Conservation (phyloP, 2,888 invertebrate genomes). For the Leptodirus hochenwartii region DNA sequence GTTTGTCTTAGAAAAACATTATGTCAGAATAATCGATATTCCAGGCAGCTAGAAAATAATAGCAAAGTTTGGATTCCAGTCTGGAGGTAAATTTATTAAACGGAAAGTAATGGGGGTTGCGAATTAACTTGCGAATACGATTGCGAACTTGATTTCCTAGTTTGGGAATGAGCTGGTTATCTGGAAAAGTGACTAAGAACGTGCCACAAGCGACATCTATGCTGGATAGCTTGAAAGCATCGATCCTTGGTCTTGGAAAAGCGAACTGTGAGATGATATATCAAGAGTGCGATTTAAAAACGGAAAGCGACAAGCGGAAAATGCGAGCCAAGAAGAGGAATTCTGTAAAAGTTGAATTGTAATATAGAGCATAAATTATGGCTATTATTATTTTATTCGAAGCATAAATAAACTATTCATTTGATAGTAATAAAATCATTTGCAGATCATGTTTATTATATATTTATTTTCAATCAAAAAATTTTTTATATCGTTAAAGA, state of each 20-base stretch:
- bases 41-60: constrained; percentile 32
- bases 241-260: constrained; percentile 46
- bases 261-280: constrained; percentile 43
- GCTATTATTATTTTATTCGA: no score
- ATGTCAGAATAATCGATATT: constrained; percentile 48
- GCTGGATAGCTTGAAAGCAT: constrained; percentile 43
- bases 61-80: constrained; percentile 53
- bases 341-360: background rate
- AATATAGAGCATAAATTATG: no score
- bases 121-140: no score
- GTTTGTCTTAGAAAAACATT: constrained; percentile 42
- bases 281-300: constrained; percentile 33
- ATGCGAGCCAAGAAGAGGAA: constrained; percentile 13
- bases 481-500: no score
- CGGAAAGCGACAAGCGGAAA: constrained; percentile 23
- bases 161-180: constrained; percentile 58
- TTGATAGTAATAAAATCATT: no score
- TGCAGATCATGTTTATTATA: no score
- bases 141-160: constrained; percentile 23
- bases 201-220: constrained; percentile 28
- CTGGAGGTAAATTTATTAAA: constrained; percentile 42
- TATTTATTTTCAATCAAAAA: no score
- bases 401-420: no score
- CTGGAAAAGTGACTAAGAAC: constrained; percentile 31
- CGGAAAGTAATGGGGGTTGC: constrained; percentile 3